phyloP scores from a whole-genome alignment of 2,797 vertebrate genomes.

The Clarias fuscus region DNA sequence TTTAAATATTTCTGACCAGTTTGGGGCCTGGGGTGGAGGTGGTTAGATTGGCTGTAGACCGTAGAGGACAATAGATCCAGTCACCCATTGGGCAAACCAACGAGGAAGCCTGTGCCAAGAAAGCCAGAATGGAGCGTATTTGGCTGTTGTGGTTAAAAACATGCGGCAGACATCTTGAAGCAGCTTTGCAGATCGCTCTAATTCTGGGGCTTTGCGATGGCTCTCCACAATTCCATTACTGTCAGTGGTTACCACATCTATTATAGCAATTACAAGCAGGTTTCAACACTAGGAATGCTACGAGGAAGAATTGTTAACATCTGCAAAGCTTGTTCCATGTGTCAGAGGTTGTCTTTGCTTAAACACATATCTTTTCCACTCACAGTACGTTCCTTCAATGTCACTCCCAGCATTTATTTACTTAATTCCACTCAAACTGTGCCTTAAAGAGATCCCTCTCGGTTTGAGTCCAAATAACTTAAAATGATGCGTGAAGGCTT shows the following conservation, averaged over 20 bases:
- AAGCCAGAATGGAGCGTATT: conserved; percentile 22
- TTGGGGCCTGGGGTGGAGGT: conserved; percentile 26
- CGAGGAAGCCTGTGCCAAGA: conserved; percentile 5
- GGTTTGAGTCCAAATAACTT: conserved; percentile 79
- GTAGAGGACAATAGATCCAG: conserved; percentile 47
- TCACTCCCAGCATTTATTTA: conserved; percentile 77
- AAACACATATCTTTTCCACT: conserved; percentile 72
- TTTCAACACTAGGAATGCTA: conserved; percentile 76
- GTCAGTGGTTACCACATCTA: conserved; percentile 76
- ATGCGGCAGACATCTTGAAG: conserved; percentile 70
- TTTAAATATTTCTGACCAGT: conserved; percentile 63
- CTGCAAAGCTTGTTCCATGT: conserved; percentile 72
- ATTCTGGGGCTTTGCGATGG: conserved; percentile 72
- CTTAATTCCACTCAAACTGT: conserved; percentile 80
- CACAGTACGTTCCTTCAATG: conserved; percentile 59
- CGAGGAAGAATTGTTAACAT: conserved; percentile 78
- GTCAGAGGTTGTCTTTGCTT: conserved; percentile 72
- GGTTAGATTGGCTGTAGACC: conserved; percentile 23
- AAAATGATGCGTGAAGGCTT: conserved; percentile 81
- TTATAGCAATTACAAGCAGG: conserved; percentile 76
- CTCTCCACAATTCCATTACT: conserved; percentile 74
- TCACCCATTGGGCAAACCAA: conserved; percentile 47
- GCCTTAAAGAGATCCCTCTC: conserved; percentile 79
- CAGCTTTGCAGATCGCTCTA: conserved; percentile 67
- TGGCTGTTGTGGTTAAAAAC: conserved; percentile 49